These are phyloP conservation scores for Pagrus major DNA, from an alignment of 2,113 vertebrate genomes.

Conservation along the genomic window DNA sequence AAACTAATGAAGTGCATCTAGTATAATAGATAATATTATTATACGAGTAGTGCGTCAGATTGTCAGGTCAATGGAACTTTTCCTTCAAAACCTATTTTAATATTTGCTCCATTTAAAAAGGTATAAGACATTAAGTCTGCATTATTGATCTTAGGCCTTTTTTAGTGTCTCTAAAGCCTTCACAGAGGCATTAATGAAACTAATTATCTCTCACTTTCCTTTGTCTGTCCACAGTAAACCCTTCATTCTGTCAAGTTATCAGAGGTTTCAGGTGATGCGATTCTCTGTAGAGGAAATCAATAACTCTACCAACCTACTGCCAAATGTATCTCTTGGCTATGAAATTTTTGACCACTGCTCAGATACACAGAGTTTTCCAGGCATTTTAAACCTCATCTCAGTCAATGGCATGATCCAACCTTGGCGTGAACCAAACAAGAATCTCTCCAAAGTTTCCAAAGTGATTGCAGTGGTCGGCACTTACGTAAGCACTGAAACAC, in stretches of 20 bases:
- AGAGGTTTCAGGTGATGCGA: conserved; percentile 86
- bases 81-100: no score
- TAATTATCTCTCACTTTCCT: background rate
- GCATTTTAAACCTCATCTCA: conserved; percentile 73
- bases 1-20: background rate
- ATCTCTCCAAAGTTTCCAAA: conserved; percentile 44
- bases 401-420: conserved; percentile 53
- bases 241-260: conserved; percentile 76
- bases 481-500: conserved; percentile 57
- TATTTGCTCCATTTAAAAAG: background rate
- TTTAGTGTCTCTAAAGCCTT: background rate
- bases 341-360: conserved; percentile 88
- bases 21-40: background rate
- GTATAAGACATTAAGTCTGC: background rate
- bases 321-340: conserved; percentile 87
- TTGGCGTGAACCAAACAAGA: background rate
- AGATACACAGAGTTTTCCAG: conserved; percentile 65
- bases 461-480: conserved; percentile 59
- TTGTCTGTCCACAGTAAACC: conserved; percentile 63
- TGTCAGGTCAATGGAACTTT: no score
- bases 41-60: no score
- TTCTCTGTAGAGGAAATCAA: conserved; percentile 89
- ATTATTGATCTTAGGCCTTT: background rate
- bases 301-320: conserved; percentile 87
- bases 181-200: background rate